Conservation (phyloP, 37 sponge, comb jelly and placozoan genomes). For the Ianthella basta region DNA sequence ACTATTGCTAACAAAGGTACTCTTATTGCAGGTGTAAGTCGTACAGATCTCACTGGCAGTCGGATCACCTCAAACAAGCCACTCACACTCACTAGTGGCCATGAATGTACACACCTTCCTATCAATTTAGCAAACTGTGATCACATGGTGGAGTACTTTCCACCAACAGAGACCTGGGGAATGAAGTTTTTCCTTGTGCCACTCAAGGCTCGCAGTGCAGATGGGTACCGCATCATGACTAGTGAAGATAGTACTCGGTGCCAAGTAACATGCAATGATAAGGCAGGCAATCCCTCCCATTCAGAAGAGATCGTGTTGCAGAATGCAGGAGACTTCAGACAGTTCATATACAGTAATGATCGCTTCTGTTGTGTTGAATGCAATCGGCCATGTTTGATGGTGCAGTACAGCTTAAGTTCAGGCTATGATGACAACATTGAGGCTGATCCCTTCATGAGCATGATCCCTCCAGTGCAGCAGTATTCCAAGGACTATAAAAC, state of each 20-base stretch:
- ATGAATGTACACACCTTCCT: constrained; percentile 54
- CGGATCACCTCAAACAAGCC: constrained; percentile 30
- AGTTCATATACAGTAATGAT: neutral
- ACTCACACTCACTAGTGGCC: constrained; percentile 2
- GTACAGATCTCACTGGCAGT: constrained; percentile 46
- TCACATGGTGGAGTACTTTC: constrained; percentile 61
- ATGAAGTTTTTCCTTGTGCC: constrained; percentile 36
- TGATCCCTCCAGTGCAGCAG: constrained; percentile 16
- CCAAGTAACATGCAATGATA: constrained; percentile 26
- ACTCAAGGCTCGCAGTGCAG: constrained; percentile 20
- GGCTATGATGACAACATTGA: constrained; percentile 45
- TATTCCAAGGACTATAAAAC: constrained; percentile 1
- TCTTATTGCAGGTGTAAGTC: neutral
- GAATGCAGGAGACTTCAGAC: neutral
- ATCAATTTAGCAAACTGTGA: constrained; percentile 44
- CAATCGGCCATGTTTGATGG: constrained; percentile 43
- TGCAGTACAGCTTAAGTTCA: constrained; percentile 39
- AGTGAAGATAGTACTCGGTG: constrained; percentile 29
- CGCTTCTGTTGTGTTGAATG: constrained; percentile 30
- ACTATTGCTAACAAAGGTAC: neutral
- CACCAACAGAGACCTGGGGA: constrained; percentile 42
- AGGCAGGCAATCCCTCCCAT: neutral
- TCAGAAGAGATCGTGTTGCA: neutral
- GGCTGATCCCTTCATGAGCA: constrained; percentile 2
- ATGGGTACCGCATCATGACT: constrained; percentile 42